Conservation (phyloP, 1,140 invertebrate genomes). For the Linepithema humile region DNA sequence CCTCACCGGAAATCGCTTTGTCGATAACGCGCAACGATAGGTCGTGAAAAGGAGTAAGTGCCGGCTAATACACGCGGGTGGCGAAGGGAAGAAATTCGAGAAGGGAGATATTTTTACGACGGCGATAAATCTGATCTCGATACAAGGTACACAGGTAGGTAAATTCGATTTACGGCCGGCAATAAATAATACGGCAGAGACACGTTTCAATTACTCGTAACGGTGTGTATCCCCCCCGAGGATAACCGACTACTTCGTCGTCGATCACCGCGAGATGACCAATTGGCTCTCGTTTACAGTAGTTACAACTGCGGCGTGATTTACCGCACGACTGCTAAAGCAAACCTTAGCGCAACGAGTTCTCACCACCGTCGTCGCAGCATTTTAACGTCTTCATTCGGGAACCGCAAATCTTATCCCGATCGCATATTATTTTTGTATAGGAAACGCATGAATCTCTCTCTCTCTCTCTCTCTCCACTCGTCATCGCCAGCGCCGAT, state of each 20-base stretch:
- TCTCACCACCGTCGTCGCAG: background rate
- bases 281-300: constrained; percentile 55
- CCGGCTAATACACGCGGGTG: background rate
- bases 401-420: background rate
- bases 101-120: constrained; percentile 61
- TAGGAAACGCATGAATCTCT: background rate
- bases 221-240: constrained; percentile 65
- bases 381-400: constrained; percentile 34
- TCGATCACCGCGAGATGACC: constrained; percentile 47
- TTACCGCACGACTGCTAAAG: constrained; percentile 33
- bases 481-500: background rate
- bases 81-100: constrained; percentile 16
- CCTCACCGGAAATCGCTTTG: constrained; percentile 1
- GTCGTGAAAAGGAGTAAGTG: constrained; percentile 22
- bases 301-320: constrained; percentile 41
- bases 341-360: constrained; percentile 33
- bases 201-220: constrained; percentile 72
- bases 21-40: background rate
- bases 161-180: constrained; percentile 71
- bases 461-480: no score
- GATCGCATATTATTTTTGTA: background rate
- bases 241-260: constrained; percentile 66
- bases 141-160: constrained; percentile 59
- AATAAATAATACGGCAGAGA: constrained; percentile 71
- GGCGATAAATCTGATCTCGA: constrained; percentile 59